phyloP scores from a whole-genome alignment of 2,797 vertebrate species.

The Takifugu rubripes region DNA sequence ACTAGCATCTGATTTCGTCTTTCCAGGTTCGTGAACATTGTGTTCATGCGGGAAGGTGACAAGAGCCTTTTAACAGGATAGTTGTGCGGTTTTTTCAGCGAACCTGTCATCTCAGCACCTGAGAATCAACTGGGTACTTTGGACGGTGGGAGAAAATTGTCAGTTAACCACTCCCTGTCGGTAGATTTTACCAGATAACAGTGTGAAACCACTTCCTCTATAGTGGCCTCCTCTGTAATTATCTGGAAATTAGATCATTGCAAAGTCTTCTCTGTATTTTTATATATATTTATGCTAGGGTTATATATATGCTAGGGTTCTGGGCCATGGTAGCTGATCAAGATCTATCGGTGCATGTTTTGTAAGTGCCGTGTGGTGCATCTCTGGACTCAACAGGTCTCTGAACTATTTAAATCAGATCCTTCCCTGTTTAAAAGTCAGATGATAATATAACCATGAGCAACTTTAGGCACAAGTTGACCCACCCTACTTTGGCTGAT shows the following conservation, averaged over 20 bases:
- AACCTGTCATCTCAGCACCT: constrained; percentile 32
- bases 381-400: background rate
- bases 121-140: constrained; percentile 29
- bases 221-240: constrained; percentile 69
- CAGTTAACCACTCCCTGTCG: constrained; percentile 42
- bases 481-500: constrained; percentile 7
- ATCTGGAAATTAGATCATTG: constrained; percentile 54
- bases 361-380: too few relatives aligned
- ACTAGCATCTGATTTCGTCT: constrained; percentile 35
- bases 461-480: constrained; percentile 2
- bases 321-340: too few relatives aligned
- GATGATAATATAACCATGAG: constrained; percentile 32
- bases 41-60: constrained; percentile 14
- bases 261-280: constrained; percentile 21
- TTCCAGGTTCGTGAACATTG: constrained; percentile 31
- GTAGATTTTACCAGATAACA: constrained; percentile 16
- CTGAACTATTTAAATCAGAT: constrained; percentile 3
- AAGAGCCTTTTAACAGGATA: constrained; percentile 30
- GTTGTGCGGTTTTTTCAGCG: background rate
- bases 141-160: constrained; percentile 32
- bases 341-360: too few relatives aligned
- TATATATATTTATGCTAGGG: background rate
- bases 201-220: constrained; percentile 55
- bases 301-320: too few relatives aligned
- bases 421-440: constrained; percentile 33